Conservation (phyloP, 2,888 invertebrate species). For the Pherbina coryleti region DNA sequence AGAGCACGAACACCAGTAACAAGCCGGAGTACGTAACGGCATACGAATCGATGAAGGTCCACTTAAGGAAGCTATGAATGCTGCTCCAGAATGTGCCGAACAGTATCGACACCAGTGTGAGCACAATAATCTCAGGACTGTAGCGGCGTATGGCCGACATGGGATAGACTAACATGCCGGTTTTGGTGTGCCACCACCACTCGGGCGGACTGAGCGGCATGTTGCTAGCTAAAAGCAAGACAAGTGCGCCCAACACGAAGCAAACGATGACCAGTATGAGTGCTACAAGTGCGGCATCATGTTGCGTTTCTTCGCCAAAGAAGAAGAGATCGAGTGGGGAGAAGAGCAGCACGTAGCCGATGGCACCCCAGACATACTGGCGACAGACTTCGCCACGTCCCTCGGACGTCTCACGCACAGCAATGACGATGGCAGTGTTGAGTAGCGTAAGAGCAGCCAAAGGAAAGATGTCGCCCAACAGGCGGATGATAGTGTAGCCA, state of each 20-base stretch:
- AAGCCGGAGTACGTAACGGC: constrained; percentile 58
- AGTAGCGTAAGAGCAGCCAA: constrained; percentile 79
- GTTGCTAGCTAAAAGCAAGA: constrained; percentile 71
- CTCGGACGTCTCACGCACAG: constrained; percentile 83
- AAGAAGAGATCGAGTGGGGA: constrained; percentile 72
- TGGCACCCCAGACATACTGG: constrained; percentile 81
- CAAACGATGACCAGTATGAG: constrained; percentile 68
- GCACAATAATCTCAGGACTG: constrained; percentile 79
- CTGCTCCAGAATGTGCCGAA: constrained; percentile 85
- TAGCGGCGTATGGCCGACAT: constrained; percentile 83
- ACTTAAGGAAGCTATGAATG: constrained; percentile 82
- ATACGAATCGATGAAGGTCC: constrained; percentile 71
- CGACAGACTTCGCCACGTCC: constrained; percentile 85
- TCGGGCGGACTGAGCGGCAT: constrained; percentile 87
- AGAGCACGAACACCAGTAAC: constrained; percentile 59
- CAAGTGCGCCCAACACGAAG: constrained; percentile 76
- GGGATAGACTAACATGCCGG: constrained; percentile 82
- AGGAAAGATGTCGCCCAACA: constrained; percentile 82
- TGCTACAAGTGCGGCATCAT: constrained; percentile 54
- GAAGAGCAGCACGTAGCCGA: constrained; percentile 78
- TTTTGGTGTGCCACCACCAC: constrained; percentile 90
- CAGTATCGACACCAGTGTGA: constrained; percentile 77
- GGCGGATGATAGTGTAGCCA: constrained; percentile 78
- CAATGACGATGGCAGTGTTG: constrained; percentile 84
- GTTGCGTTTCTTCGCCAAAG: constrained; percentile 63